These are phyloP conservation scores for Lucilia sericata DNA, from an alignment of 1,140 invertebrate species.

Conservation along the genomic window DNA sequence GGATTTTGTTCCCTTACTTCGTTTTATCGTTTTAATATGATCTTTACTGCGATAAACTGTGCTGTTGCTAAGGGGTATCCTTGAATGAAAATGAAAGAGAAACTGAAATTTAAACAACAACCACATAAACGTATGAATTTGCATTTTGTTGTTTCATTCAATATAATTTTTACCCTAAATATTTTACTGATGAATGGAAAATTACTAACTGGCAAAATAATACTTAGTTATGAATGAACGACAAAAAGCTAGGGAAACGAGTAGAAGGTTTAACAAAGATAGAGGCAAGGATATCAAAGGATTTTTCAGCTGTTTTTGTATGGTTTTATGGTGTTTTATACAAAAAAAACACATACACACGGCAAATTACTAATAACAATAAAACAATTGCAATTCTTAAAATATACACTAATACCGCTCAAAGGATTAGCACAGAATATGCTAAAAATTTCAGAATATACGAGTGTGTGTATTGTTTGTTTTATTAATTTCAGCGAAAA, in stretches of 20 bases:
- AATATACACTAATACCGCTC: not conserved
- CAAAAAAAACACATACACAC: not conserved
- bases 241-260: not conserved
- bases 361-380: not conserved
- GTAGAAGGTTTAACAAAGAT: not conserved
- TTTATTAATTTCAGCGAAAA: not conserved
- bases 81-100: not conserved
- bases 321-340: not conserved
- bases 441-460: not conserved
- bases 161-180: not conserved
- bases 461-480: not conserved
- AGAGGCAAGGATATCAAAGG: not conserved
- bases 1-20: not conserved
- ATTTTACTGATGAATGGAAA: not conserved
- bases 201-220: not conserved
- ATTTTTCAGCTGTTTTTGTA: not conserved
- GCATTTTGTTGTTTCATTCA: constrained; percentile 1
- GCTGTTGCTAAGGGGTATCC: not conserved
- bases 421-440: not conserved
- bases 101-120: no score
- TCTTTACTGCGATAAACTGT: not conserved
- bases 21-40: not conserved
- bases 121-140: not conserved
- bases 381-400: not conserved
- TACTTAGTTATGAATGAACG: not conserved